Base-by-base conservation (phyloP, 2,888 invertebrate genomes). In the Amblyjoppa proteus region DNA sequence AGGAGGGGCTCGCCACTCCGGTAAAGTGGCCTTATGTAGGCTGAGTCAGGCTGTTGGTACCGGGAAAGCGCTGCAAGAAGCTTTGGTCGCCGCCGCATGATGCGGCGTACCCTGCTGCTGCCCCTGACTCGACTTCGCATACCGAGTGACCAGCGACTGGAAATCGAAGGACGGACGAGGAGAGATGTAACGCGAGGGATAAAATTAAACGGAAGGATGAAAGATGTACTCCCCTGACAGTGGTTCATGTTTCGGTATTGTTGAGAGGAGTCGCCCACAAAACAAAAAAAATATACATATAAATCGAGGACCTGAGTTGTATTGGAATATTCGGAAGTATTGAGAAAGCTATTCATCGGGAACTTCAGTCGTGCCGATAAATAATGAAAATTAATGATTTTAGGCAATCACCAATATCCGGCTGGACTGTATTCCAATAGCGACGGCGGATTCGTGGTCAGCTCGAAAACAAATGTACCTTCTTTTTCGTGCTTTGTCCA, bases 21-120 rank as follows among this genome's bases (percentile, higher is more conserved):
- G 89, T 88, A 89, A 87, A 90, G 89, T 89, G 88, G 89, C 92
- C 92, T 92, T 92, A 92, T 92, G 92, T 90, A 92, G 92, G 88
- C 90, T 90, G 92, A 92, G 88, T 90, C 88, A 89, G 90, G 90
- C 78, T 51, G 28, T 71, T 89, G 89, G 88, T 92, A 92, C 91
- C 89, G 88, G 91, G 91, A 92, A 92, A 90, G 84, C 84, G 70
- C 77, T 53, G 83, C 87, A 92, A 92, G 90, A 92, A 92, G 85
- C 82, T 87, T 82, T 79, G 70, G 80, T 81, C 87, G 84, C 86
- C 28, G 68, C 66, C 64, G 83, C 83, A 84, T 77, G 73, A 79
- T 75, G 56, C 49, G 66, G 69, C 69, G 45, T 77, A 41, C 51
- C 13, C 51, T 28, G 49, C 61, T 49, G 49, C 66, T 66, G 53